Evolutionary conservation across 2,888 invertebrate species (phyloP), one percentile per base, ranked within the genome.

Genomic region (Drosophila differens): DNA sequence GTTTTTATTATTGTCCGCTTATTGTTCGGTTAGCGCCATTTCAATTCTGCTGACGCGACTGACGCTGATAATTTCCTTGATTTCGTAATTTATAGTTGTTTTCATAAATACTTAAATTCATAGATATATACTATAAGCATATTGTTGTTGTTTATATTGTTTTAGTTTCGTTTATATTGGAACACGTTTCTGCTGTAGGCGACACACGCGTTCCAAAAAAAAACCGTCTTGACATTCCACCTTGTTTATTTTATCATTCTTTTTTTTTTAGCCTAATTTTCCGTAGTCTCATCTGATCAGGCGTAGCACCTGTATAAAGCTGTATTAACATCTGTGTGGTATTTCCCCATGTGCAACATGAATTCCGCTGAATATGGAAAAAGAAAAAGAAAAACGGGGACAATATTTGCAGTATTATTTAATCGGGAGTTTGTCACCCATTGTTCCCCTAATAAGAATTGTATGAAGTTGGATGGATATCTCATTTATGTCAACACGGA

Each of bases 1-100:
- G 41, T 73, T 68, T 37, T 55, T 25, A 4, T 32, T 54, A 16
- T 55, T 51, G 30, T 33, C n/a, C 41, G 10, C 2, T 41, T 71
- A 22, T 60, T 74, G 51, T 65, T 58, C 53, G 9, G 25, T 64
- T 30, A 53, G 60, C 68, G 68, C 68, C 66, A 65, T 47, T 25
- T 28, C 1, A 33, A 28, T 66, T 80, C 67, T 72, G 76, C 72
- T 89, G 89, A 85, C 82, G 85, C 81, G 71, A 30, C 69, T 77
- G 76, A 57, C 77, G 85, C 73, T 85, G 74, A 87, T 87, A 74
- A 89, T 89, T 86, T 86, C 87, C 86, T 86, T 89, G 86, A 86
- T 82, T 85, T 70, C 78, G 85, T 89, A 87, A 87, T 86, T 89
- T 86, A 86, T 86, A 75, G 87, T 74, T 86, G 89, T 87, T 89